Evolutionary conservation across 2,797 vertebrate species (phyloP).

Genomic region (Diplodus puntazzo): DNA sequence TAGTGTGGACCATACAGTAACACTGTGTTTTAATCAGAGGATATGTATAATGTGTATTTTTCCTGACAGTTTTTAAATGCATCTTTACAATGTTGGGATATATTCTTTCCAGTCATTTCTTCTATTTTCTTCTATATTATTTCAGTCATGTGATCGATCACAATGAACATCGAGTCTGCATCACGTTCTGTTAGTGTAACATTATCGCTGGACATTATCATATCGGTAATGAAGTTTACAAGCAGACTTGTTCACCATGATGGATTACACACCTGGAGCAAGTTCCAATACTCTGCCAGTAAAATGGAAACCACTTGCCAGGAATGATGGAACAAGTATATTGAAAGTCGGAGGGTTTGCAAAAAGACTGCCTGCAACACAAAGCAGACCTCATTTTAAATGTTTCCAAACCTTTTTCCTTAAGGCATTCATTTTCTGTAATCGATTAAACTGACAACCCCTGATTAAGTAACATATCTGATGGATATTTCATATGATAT

Average conservation of each 20-base stretch:
- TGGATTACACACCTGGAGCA: slow-evolving; percentile 8
- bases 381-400: not conserved
- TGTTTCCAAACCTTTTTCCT: too few species aligned
- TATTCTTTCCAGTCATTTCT: not conserved
- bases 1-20: too few species aligned
- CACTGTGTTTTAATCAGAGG: not conserved
- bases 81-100: not conserved
- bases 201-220: not conserved
- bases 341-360: not conserved
- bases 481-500: too few species aligned
- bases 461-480: too few species aligned
- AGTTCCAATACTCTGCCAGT: not conserved
- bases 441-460: too few species aligned
- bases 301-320: not conserved
- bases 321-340: not conserved
- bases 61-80: not conserved
- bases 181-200: not conserved
- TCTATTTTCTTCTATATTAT: too few species aligned
- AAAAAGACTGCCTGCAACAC: not conserved
- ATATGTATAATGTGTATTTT: not conserved
- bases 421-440: too few species aligned
- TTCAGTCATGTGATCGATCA: not conserved
- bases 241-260: slow-evolving; percentile 9
- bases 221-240: not conserved
- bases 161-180: not conserved